Evolutionary conservation across 2,113 vertebrate species (phyloP).

Genomic region (Regulus satrapa): DNA sequence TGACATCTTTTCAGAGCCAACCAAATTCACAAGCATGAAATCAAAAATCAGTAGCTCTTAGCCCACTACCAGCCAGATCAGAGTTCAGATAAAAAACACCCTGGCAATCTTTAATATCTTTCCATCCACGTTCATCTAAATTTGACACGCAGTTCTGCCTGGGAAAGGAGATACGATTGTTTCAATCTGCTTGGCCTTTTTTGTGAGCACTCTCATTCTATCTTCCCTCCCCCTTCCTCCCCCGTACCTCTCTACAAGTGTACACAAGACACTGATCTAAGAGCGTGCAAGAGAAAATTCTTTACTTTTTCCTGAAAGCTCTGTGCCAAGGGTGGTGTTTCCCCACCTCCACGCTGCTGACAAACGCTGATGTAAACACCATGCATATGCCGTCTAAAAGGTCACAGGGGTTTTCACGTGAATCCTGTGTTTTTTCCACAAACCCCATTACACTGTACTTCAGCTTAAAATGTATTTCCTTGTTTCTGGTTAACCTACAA

Average conservation of each 20-base stretch:
- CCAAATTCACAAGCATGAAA: not conserved
- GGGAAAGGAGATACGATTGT: not conserved
- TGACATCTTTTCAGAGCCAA: not conserved
- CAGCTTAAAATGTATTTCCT: not conserved
- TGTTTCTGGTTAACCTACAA: not conserved
- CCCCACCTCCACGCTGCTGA: conserved; percentile 54
- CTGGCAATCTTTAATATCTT: not conserved
- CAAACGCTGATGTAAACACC: conserved; percentile 59
- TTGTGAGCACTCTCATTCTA: not conserved
- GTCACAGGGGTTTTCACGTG: conserved; percentile 54
- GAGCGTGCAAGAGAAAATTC: not conserved
- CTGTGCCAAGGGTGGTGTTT: conserved; percentile 57
- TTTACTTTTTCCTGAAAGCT: conserved; percentile 64
- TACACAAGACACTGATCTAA: not conserved
- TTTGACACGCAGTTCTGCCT: not conserved
- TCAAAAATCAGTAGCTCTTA: not conserved
- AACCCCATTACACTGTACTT: not conserved
- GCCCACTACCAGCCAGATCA: not conserved
- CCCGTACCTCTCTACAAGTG: not conserved
- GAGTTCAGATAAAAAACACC: not conserved
- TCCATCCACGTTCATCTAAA: not conserved
- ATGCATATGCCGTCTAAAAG: not conserved
- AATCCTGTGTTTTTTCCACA: conserved; percentile 30
- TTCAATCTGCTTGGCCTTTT: not conserved
- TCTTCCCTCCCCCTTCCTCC: not conserved